Evolutionary conservation across 1,140 invertebrate species (phyloP).

Genomic region (Drosophila nikananu): DNA sequence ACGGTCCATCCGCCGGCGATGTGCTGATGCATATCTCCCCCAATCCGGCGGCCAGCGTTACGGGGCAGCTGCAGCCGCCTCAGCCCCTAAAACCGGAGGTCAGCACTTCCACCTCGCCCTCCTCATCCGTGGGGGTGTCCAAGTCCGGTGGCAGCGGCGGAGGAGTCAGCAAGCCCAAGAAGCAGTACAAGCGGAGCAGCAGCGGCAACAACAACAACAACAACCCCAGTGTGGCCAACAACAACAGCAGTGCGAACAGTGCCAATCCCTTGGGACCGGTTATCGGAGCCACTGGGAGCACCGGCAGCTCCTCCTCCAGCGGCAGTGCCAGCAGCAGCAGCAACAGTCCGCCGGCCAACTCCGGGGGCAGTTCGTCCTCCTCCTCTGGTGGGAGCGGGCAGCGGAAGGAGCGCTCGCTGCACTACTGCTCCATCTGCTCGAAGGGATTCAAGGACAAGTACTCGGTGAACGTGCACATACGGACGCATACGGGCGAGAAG

Average conservation of each 20-base stretch:
- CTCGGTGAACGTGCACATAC: slow-evolving; percentile 96
- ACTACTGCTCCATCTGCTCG: slow-evolving; percentile 96
- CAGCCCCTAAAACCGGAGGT: slow-evolving; percentile 79
- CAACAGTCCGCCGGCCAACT: slow-evolving; percentile 69
- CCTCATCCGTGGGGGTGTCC: slow-evolving; percentile 46
- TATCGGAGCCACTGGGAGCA: slow-evolving; percentile 42
- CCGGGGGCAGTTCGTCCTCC: slow-evolving; percentile 61
- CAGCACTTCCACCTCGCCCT: slow-evolving; percentile 58
- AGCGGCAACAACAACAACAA: slow-evolving; percentile 72
- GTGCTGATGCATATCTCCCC: slow-evolving; percentile 80
- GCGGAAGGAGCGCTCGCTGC: slow-evolving; percentile 93
- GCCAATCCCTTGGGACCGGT: slow-evolving; percentile 82
- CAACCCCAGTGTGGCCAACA: slow-evolving; percentile 70
- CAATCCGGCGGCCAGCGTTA: slow-evolving; percentile 21
- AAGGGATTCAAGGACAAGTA: slow-evolving; percentile 98
- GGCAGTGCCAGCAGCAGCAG: slow-evolving; percentile 77
- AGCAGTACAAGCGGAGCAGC: slow-evolving; percentile 86
- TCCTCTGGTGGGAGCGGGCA: slow-evolving; percentile 82
- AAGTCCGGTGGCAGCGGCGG: slow-evolving; percentile 16
- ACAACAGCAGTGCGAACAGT: slow-evolving; percentile 84
- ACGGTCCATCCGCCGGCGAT: slow-evolving; percentile 40
- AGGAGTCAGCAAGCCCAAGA: slow-evolving; percentile 79
- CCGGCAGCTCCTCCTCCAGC: slow-evolving; percentile 62
- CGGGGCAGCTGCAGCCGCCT: slow-evolving; percentile 73
- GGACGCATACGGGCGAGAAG: slow-evolving; percentile 95